These are phyloP conservation scores for Alouatta palliata DNA, from an alignment of 2,113 vertebrate genomes.

Conservation along the genomic window DNA sequence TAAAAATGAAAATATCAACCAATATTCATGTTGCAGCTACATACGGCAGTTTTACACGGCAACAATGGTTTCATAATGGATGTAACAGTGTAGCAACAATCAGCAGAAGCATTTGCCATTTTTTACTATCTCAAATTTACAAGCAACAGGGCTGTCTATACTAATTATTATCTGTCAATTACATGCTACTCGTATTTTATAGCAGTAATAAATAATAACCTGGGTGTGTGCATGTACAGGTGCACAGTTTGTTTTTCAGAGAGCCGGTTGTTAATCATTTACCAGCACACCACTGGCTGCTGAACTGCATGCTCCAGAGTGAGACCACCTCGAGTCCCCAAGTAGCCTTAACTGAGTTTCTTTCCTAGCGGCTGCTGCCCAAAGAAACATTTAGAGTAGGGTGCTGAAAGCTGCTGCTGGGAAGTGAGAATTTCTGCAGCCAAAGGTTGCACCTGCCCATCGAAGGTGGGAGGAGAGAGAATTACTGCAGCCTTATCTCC, in stretches of 20 bases:
- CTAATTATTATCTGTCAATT: not conserved
- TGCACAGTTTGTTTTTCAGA: not conserved
- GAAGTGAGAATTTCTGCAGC: not conserved
- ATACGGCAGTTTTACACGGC: no score
- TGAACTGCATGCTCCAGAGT: not conserved
- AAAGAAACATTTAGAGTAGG: not conserved
- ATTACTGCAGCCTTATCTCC: not conserved
- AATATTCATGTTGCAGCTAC: not conserved
- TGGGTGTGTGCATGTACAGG: accelerated
- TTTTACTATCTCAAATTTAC: not conserved
- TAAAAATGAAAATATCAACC: not conserved
- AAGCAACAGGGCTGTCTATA: not conserved
- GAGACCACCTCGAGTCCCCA: not conserved
- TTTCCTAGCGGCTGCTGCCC: not conserved
- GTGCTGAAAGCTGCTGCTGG: not conserved
- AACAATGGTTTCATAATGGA: not conserved
- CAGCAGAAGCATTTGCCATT: not conserved
- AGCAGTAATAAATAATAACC: not conserved
- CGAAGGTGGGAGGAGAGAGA: not conserved
- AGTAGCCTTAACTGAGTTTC: not conserved
- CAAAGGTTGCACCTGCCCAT: not conserved
- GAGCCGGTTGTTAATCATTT: not conserved
- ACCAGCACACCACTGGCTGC: not conserved
- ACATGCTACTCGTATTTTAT: accelerated
- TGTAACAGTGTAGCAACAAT: not conserved